These are phyloP conservation scores for Neosalanx taihuensis DNA, from an alignment of 2,797 vertebrate genomes.

Conservation along the genomic window DNA sequence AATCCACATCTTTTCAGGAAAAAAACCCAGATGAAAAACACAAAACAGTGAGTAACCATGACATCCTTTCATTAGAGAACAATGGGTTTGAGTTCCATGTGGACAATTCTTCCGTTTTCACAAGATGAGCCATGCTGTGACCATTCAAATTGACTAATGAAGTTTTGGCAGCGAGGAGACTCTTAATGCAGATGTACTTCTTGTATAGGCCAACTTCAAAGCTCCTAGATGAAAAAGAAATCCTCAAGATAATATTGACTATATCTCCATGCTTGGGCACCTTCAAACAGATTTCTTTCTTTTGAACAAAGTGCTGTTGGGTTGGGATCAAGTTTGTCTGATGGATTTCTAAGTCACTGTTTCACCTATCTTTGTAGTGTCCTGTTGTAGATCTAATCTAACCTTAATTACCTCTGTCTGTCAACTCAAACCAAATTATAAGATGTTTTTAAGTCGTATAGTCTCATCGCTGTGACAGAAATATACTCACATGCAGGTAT, in stretches of 20 bases:
- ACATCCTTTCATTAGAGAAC: no score
- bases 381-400: slow-evolving; percentile 29
- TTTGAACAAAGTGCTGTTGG: slow-evolving; percentile 28
- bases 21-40: no score
- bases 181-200: slow-evolving; percentile 28
- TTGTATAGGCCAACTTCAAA: slow-evolving; percentile 38
- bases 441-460: no score
- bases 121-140: slow-evolving; percentile 23
- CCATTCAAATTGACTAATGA: slow-evolving; percentile 40
- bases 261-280: slow-evolving; percentile 10
- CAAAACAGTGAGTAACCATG: no score
- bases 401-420: slow-evolving; percentile 13
- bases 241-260: slow-evolving; percentile 32
- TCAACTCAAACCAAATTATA: slow-evolving; percentile 1
- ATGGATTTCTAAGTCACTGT: slow-evolving; percentile 22
- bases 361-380: slow-evolving; percentile 16
- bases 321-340: slow-evolving; percentile 19
- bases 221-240: slow-evolving; percentile 35
- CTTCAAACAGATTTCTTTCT: slow-evolving; percentile 25
- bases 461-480: no score
- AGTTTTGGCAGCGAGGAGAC: slow-evolving; percentile 36
- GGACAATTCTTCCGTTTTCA: slow-evolving; percentile 29
- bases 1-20: no score
- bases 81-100: slow-evolving; percentile 26
- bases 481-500: no score